Conservation (phyloP, 1,140 invertebrate genomes). For the Drosophila sulfurigaster region DNA sequence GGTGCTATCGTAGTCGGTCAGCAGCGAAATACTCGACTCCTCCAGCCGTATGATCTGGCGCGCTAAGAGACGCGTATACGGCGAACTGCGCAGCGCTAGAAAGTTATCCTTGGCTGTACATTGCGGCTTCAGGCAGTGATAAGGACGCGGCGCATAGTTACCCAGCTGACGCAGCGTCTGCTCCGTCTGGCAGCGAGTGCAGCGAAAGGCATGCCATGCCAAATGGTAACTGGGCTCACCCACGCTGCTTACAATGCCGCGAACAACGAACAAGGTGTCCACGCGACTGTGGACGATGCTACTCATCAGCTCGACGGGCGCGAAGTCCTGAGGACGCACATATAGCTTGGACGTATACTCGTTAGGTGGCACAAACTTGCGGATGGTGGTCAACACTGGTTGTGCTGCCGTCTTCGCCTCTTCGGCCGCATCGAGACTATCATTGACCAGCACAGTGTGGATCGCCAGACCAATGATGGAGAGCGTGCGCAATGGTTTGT, state of each 20-base stretch:
- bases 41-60: slow-evolving; percentile 72
- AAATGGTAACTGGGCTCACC: slow-evolving; percentile 91
- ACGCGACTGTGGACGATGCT: slow-evolving; percentile 47
- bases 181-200: slow-evolving; percentile 88
- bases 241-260: slow-evolving; percentile 94
- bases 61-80: slow-evolving; percentile 63
- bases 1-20: slow-evolving; percentile 46
- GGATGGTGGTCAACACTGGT: slow-evolving; percentile 4
- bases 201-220: slow-evolving; percentile 92
- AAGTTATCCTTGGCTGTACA: slow-evolving; percentile 72
- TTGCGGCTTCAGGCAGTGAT: slow-evolving; percentile 55
- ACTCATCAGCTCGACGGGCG: slow-evolving; percentile 49
- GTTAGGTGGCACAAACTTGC: slow-evolving; percentile 40
- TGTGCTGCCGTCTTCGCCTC: slow-evolving; percentile 1
- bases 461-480: slow-evolving; percentile 88
- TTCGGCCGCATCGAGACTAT: slow-evolving; percentile 37
- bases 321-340: slow-evolving; percentile 53
- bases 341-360: slow-evolving; percentile 61
- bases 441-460: slow-evolving; percentile 86
- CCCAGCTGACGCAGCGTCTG: slow-evolving; percentile 87
- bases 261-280: slow-evolving; percentile 89
- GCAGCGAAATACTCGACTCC: slow-evolving; percentile 58
- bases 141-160: slow-evolving; percentile 55
- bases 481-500: slow-evolving; percentile 86
- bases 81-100: slow-evolving; percentile 61